Evolutionary conservation across 2,888 invertebrate species (phyloP).

Genomic region (Caenorhabditis doughertyi): DNA sequence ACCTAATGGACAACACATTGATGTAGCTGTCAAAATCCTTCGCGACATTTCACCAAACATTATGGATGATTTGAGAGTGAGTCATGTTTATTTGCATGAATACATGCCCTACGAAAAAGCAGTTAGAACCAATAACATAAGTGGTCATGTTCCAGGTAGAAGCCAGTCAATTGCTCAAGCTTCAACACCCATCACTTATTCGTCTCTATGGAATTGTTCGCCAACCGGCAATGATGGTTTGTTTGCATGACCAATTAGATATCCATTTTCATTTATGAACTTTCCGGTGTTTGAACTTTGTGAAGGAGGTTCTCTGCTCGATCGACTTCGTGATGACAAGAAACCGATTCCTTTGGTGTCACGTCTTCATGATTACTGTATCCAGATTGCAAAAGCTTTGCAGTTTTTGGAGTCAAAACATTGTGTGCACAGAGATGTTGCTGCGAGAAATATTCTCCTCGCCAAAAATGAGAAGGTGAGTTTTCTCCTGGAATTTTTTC

Average conservation of each 20-base stretch:
- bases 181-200: conserved; percentile 90
- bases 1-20: conserved; percentile 76
- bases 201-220: conserved; percentile 94
- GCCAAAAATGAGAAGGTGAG: conserved; percentile 89
- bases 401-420: conserved; percentile 94
- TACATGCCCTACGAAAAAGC: not conserved
- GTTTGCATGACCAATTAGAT: conserved; percentile 28
- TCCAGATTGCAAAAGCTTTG: conserved; percentile 88
- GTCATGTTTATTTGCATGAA: not conserved
- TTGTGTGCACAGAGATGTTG: conserved; percentile 95
- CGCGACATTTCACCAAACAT: conserved; percentile 94
- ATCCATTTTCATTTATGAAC: conserved; percentile 39
- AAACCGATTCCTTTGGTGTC: conserved; percentile 94
- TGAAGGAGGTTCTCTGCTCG: conserved; percentile 84
- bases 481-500: too few species aligned
- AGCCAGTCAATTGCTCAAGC: conserved; percentile 71
- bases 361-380: conserved; percentile 91
- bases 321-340: conserved; percentile 82
- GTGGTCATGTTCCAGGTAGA: conserved; percentile 42
- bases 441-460: conserved; percentile 94
- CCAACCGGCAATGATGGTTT: conserved; percentile 96
- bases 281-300: conserved; percentile 85
- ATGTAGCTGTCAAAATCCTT: conserved; percentile 96
- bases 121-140: too few species aligned
- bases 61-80: conserved; percentile 92